Conservation (phyloP, 2,797 vertebrate genomes). For the Chaetodon trifasciatus region DNA sequence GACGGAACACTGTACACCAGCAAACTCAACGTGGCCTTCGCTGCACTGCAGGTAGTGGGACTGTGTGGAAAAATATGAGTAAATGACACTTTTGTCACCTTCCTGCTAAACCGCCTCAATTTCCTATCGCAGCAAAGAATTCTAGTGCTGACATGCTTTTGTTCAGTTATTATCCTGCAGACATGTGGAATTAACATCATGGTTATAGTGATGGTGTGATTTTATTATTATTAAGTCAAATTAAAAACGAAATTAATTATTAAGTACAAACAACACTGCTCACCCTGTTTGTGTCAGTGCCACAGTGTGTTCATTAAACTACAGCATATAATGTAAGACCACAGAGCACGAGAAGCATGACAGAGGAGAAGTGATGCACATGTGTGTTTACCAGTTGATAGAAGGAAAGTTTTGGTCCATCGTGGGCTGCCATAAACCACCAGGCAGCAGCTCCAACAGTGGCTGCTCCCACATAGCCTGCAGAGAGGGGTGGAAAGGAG, state of each 20-base stretch:
- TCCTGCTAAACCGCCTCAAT: not conserved
- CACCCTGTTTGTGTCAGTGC: not conserved
- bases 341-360: not conserved
- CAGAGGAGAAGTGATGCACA: not conserved
- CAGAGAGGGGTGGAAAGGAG: not conserved
- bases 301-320: not conserved
- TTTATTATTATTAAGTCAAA: not conserved
- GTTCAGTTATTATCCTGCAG: not conserved
- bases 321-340: not conserved
- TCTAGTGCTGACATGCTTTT: not conserved
- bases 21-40: constrained; percentile 83
- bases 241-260: not conserved
- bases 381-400: constrained; percentile 81
- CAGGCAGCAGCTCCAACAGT: constrained; percentile 88
- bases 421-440: constrained; percentile 89
- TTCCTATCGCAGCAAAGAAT: not conserved
- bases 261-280: not conserved
- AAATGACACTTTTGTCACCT: not conserved
- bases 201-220: not conserved
- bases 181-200: not conserved
- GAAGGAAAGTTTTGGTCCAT: constrained; percentile 85
- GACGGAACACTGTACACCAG: constrained; percentile 87
- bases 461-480: constrained; percentile 87
- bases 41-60: constrained; percentile 88
- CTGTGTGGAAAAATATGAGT: constrained; percentile 52